Base-by-base conservation (phyloP, 2,888 invertebrate genomes). In the Pheosia tremula region DNA sequence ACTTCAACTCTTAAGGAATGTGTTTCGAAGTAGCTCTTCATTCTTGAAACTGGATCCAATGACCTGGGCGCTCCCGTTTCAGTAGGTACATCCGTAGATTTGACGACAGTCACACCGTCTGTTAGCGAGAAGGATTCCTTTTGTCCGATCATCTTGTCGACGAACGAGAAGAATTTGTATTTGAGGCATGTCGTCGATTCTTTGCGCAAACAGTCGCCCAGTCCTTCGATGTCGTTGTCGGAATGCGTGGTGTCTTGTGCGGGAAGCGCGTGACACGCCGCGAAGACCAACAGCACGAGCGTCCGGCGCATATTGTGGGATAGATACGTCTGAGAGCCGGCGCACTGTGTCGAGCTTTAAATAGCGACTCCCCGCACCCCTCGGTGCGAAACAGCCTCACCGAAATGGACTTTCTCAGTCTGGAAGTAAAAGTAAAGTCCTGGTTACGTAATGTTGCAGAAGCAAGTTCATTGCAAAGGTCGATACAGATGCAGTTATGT, bases 171-270 rank as follows among this genome's bases (percentile, higher is more conserved):
- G 83, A 97, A 95, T 86, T 97, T 97, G 94, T 97, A 97, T 88
- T 97, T 97, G 79, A 97, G 95, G 87, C 97, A 97, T 87, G 96
- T 96, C 74, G 97, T 96, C 41, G 97, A 97, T 83, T 97, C 97
- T 88, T 97, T 97, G 79, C 96, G 95, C 69, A 97, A 90, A 84
- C 97, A 97, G 80, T 97, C 97, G 83, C 96, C 96, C 79, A 96
- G 94, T 80, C 96, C 96, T 93, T 97, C 96, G 66, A 97, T 95
- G 78, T 97, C 97, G 83, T 96, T 97, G 78, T 97, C 97, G 58
- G 95, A 94, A 78, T 96, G 95, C 67, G 94, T 93, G 64, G 96
- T 95, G 78, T 97, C 96, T 90, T 95, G 95, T 57, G 97, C 96
- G 80, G 97, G 97, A 75, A 96, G 94, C 75, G 96, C 96, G 82